Evolutionary conservation across 2,797 vertebrate species (phyloP).

Genomic region (Sebastes oblongus): DNA sequence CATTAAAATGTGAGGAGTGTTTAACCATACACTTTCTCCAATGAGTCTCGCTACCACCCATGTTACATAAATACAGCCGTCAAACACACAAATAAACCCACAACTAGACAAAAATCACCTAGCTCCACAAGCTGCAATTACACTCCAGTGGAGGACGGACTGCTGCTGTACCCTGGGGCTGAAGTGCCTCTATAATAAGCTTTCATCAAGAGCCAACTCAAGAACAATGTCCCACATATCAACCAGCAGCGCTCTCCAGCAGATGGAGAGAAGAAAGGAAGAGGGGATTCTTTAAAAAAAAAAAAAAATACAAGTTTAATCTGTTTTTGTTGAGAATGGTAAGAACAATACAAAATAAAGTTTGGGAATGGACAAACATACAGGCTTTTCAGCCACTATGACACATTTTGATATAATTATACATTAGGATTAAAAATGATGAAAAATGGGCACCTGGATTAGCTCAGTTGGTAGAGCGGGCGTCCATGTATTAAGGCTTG

Average conservation of each 20-base stretch:
- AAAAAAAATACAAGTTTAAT: constrained; percentile 51
- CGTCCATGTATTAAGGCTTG: no score
- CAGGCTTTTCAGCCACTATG: not conserved
- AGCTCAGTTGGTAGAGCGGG: no score
- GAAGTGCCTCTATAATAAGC: constrained; percentile 54
- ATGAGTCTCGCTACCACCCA: not conserved
- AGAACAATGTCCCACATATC: constrained; percentile 53
- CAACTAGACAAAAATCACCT: constrained; percentile 28
- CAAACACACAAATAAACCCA: constrained; percentile 30
- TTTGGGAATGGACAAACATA: not conserved
- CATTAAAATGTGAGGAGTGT: not conserved
- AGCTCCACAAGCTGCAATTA: constrained; percentile 58
- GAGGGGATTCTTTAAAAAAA: constrained; percentile 17
- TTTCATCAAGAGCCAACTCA: constrained; percentile 55
- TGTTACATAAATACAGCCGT: constrained; percentile 24
- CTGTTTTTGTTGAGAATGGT: not conserved
- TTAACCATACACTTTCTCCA: not conserved
- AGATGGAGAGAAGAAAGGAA: constrained; percentile 1
- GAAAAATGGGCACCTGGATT: not conserved
- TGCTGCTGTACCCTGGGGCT: constrained; percentile 44
- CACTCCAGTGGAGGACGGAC: constrained; percentile 46
- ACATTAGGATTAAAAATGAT: not conserved
- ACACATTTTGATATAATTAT: not conserved
- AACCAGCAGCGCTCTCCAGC: constrained; percentile 18
- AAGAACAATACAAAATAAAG: constrained; percentile 16